Evolutionary conservation across 2,113 vertebrate genomes (phyloP).

Genomic region (Tympanuchus pallidicinctus): DNA sequence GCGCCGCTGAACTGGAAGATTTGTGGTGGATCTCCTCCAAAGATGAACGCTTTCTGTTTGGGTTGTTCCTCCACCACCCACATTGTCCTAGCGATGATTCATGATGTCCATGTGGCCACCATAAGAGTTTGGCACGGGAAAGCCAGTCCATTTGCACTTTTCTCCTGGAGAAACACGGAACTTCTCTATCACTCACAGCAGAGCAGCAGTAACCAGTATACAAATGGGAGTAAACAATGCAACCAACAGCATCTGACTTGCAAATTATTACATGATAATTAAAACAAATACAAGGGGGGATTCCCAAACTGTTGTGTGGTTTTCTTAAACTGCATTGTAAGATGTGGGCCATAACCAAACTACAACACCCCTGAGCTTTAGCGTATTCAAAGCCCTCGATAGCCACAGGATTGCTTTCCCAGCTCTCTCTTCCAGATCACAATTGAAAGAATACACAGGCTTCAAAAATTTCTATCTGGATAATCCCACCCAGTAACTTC

Average conservation of each 20-base stretch:
- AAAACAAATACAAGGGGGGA: conserved; percentile 58
- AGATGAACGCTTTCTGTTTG: conserved; percentile 43
- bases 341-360: conserved; percentile 11
- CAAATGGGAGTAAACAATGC: conserved; percentile 68
- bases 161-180: conserved; percentile 25
- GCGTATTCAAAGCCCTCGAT: conserved; percentile 20
- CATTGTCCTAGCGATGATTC: conserved; percentile 66
- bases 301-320: conserved; percentile 7
- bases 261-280: conserved; percentile 51
- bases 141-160: conserved; percentile 49
- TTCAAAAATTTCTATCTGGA: neutral
- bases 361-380: conserved; percentile 6
- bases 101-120: conserved; percentile 68
- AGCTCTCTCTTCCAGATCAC: neutral
- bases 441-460: neutral
- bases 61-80: conserved; percentile 71
- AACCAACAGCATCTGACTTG: conserved; percentile 50
- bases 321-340: conserved; percentile 37
- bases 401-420: neutral
- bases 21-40: conserved; percentile 41
- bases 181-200: conserved; percentile 43
- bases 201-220: conserved; percentile 68
- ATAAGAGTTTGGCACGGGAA: conserved; percentile 61
- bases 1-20: neutral
- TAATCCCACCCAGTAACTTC: neutral